Conservation (phyloP, 2,888 invertebrate species). For the Thymelicus lineola region DNA sequence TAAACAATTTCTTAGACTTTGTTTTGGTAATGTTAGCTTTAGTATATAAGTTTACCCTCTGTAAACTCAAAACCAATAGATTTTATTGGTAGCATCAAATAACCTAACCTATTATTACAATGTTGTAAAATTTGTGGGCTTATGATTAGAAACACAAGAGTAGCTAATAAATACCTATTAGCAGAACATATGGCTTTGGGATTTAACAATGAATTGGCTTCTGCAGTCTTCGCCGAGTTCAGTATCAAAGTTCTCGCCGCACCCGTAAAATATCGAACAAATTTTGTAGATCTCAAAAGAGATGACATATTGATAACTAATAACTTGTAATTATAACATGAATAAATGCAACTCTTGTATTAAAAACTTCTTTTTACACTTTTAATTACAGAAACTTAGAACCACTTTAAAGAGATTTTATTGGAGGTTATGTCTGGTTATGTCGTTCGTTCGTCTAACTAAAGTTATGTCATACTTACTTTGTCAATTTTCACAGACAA, state of each 20-base stretch:
- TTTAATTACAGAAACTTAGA: slow-evolving; percentile 5
- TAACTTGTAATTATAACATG: slow-evolving; percentile 33
- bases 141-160: background rate
- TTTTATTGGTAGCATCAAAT: background rate
- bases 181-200: slow-evolving; percentile 68
- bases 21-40: too few relatives aligned
- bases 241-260: slow-evolving; percentile 88
- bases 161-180: slow-evolving; percentile 65
- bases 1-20: too few relatives aligned
- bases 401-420: slow-evolving; percentile 44
- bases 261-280: slow-evolving; percentile 90
- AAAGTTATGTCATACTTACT: slow-evolving; percentile 61
- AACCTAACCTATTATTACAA: background rate
- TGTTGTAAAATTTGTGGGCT: background rate
- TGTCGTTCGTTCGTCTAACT: slow-evolving; percentile 35
- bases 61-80: too few relatives aligned
- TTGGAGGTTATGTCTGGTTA: slow-evolving; percentile 71
- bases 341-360: slow-evolving; percentile 15
- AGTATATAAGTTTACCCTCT: too few relatives aligned
- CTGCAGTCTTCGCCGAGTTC: slow-evolving; percentile 87
- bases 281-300: slow-evolving; percentile 89
- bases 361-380: slow-evolving; percentile 1
- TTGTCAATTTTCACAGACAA: background rate
- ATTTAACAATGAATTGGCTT: slow-evolving; percentile 81
- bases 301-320: slow-evolving; percentile 82